Base-by-base conservation (phyloP, 2,888 invertebrate species). In the Aethes cnicana region DNA sequence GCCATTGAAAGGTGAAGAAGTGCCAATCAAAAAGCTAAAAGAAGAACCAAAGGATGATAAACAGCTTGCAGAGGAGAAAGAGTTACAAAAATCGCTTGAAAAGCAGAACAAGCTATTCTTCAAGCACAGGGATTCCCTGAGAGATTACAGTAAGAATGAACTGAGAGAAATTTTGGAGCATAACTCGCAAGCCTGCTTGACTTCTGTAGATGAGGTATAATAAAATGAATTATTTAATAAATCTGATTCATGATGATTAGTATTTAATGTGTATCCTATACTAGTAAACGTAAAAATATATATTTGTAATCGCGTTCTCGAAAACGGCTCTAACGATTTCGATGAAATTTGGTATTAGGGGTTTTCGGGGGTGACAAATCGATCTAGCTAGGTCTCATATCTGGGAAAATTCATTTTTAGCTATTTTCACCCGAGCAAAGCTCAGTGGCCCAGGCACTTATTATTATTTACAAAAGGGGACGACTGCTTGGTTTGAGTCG, bases 101-200 rank as follows among this genome's bases (percentile, higher is more conserved):
- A 92, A 93, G 57, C 97, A 98, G 80, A 95, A 93, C 68, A 92
- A 95, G 67, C 57, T 82, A 12, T 90, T 68, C 57, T 81, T 82
- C 53, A 89, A 88, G 62, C 68, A 84, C 53, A 76, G 78, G 12
- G 63, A 58, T 16, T 72, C 72, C 1, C 57, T 90, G 5, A 79
- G 82, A 2, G 69, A 87, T 8, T 81, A 96, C 12, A 78, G 79
- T 0, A 96, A 93, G 65, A 65, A 74, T 0, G 92, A 95, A 9
- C 81, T 96, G 48, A 77, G 84, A 14, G 72, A 82, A 0, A 72
- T 98, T 20, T 85, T 98, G 12, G 91, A 93, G 58, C 69, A 78
- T 8, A 99, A 99, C 74, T 74, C 90, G 0, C 97, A 97, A 76
- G 86, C 91, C 28, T 73, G 95, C 44, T 93, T 94, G 0, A 47